Evolutionary conservation across 37 sponge, comb jelly and placozoan genomes (phyloP).

Genomic region (Mnemiopsis leidyi): DNA sequence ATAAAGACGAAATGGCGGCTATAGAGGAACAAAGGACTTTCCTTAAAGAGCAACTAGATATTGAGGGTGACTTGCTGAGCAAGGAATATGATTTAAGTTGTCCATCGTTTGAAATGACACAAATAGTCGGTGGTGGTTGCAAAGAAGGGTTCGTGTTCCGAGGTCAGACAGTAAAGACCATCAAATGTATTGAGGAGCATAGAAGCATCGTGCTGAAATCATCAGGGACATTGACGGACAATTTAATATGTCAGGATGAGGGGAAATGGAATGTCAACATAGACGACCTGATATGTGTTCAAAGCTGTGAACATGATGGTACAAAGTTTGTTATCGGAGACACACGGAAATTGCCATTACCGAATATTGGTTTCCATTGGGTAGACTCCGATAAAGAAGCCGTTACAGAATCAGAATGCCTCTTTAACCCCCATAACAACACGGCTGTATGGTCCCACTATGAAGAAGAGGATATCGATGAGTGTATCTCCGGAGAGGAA

Average conservation of each 20-base stretch:
- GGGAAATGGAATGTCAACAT: not conserved
- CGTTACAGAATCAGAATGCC: not conserved
- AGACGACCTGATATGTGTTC: not conserved
- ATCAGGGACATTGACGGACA: not conserved
- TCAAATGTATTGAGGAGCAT: not conserved
- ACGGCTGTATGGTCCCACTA: not conserved
- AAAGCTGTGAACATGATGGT: not conserved
- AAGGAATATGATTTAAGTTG: not conserved
- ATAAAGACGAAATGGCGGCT: not conserved
- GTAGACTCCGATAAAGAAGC: not conserved
- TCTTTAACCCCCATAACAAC: not conserved
- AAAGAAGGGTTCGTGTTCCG: not conserved
- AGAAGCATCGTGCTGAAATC: not conserved
- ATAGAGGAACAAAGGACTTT: not conserved
- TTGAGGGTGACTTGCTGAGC: not conserved
- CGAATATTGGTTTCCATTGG: not conserved
- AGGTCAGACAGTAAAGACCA: not conserved
- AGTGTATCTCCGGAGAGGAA: not conserved
- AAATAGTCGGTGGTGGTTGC: conserved; percentile 22
- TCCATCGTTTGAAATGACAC: not conserved
- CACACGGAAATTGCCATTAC: not conserved
- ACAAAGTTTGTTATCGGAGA: not conserved
- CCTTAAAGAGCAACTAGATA: not conserved
- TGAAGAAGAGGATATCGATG: not conserved
- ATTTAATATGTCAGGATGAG: not conserved